Percentiles rank a stretch among this genome's conserved stretches.
phyloP scores from a whole-genome alignment of 2,113 vertebrate species.

The Rhinolophus sinicus region DNA sequence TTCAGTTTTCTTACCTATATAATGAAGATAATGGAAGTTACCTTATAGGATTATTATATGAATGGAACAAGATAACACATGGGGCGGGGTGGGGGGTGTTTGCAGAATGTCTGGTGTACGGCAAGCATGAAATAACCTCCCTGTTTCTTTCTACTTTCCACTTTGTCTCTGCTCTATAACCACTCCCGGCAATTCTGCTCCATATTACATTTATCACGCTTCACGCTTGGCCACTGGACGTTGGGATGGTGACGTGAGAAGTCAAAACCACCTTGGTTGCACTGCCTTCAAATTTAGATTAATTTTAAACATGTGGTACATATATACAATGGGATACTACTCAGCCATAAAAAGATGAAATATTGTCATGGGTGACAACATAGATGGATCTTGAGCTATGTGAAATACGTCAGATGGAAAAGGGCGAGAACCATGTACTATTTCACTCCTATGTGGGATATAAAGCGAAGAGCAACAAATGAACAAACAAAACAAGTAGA shows the following conservation, averaged over 20 bases:
- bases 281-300: background rate
- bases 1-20: background rate
- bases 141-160: background rate
- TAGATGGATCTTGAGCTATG: background rate
- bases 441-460: background rate
- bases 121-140: background rate
- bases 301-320: background rate
- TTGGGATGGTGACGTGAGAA: background rate
- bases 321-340: too few relatives aligned
- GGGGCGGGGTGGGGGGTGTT: too few relatives aligned
- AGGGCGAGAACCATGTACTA: background rate
- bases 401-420: background rate
- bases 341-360: background rate
- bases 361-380: background rate
- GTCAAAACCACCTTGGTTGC: background rate
- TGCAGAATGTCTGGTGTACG: background rate
- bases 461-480: background rate
- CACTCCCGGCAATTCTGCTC: background rate
- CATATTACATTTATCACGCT: too few relatives aligned
- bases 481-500: background rate
- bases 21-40: background rate
- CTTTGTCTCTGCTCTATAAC: background rate
- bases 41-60: accelerated
- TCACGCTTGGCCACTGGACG: background rate
- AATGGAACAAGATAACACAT: background rate